A percentile compares a stretch with the other conserved stretches of the same genome.
Conservation (phyloP, 2,797 vertebrate species). For the Percopsis omiscomaycus region DNA sequence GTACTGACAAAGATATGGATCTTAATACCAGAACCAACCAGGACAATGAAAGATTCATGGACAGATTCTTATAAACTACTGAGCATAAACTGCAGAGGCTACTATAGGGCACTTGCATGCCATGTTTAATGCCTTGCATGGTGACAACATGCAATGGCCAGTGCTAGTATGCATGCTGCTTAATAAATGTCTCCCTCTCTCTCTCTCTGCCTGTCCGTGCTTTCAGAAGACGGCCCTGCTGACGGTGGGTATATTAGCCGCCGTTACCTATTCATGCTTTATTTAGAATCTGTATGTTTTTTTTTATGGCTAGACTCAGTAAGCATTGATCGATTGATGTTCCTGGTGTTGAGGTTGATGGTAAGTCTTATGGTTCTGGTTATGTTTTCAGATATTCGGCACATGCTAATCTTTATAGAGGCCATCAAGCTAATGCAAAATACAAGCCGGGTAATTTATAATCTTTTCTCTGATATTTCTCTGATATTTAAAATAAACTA, state of each 20-base stretch:
- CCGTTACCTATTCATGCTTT: conserved; percentile 59
- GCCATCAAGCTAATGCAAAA: too few species aligned
- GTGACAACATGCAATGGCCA: conserved; percentile 93
- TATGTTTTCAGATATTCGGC: too few species aligned
- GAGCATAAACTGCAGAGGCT: conserved; percentile 72
- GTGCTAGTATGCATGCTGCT: conserved; percentile 98
- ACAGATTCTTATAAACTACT: conserved; percentile 1
- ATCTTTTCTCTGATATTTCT: background rate
- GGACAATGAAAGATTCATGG: background rate
- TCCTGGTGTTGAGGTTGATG: too few species aligned
- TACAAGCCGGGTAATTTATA: too few species aligned
- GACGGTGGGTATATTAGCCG: conserved; percentile 93
- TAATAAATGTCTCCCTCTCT: conserved; percentile 99
- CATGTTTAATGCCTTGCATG: conserved; percentile 97
- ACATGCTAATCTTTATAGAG: too few species aligned
- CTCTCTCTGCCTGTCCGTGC: conserved; percentile 94
- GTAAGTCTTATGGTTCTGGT: too few species aligned
- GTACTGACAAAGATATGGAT: conserved; percentile 1
- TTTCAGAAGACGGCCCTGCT: conserved; percentile 95
- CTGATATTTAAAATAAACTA: too few species aligned
- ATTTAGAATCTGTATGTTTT: conserved; percentile 58
- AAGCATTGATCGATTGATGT: too few species aligned
- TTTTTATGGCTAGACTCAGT: conserved; percentile 21
- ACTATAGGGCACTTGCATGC: conserved; percentile 90
- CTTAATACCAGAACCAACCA: background rate